A percentile compares a stretch with the other conserved stretches of the same genome.
Conservation (phyloP, 1,140 invertebrate genomes). For the Penaeus vannamei region DNA sequence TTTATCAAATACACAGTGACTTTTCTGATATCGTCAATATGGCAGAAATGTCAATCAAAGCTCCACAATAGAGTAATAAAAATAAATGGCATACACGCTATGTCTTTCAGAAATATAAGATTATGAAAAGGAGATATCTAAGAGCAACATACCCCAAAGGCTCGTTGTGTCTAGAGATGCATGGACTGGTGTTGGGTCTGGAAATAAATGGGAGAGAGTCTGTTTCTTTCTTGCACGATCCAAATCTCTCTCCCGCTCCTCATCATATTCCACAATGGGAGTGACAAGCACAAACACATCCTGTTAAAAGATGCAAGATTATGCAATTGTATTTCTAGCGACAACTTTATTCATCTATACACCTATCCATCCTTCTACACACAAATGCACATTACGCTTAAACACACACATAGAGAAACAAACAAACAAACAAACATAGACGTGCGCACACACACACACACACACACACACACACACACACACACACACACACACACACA, state of each 20-base stretch:
- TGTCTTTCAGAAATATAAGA: too few species aligned
- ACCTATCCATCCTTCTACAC: background rate
- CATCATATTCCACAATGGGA: conserved; percentile 82
- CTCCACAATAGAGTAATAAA: too few species aligned
- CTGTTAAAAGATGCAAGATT: conserved; percentile 69
- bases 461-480: background rate
- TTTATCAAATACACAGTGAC: too few species aligned
- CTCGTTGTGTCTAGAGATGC: conserved; percentile 68
- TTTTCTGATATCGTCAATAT: too few species aligned
- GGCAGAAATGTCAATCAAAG: too few species aligned
- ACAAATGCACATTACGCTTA: background rate
- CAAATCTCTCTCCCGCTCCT: conserved; percentile 82
- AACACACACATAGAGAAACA: too few species aligned
- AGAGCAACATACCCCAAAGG: conserved; percentile 71
- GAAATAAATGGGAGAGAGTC: conserved; percentile 75
- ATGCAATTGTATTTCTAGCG: background rate
- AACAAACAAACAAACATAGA: background rate
- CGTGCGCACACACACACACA: background rate
- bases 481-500: background rate
- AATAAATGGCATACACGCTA: too few species aligned
- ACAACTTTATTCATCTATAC: background rate
- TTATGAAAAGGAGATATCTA: too few species aligned
- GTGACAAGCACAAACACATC: conserved; percentile 84
- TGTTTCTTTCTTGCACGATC: conserved; percentile 82
- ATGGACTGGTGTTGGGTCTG: conserved; percentile 71